Evolutionary conservation across 2,888 invertebrate species (phyloP), one percentile per base, ranked within the genome.

Genomic region (Dioctria rufipes): DNA sequence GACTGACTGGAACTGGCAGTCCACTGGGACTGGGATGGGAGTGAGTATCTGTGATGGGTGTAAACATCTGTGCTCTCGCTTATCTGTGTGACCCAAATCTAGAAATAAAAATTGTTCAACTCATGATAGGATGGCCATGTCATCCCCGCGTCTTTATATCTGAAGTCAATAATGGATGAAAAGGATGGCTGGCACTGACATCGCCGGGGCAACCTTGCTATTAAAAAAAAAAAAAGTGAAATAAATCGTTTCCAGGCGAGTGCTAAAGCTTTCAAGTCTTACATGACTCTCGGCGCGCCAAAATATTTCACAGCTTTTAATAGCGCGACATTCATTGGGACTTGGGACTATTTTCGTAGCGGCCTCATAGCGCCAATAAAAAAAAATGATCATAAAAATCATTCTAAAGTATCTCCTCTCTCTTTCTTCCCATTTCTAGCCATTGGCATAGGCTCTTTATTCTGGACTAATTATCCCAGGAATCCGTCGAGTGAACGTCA

Each of bases 41-140:
- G 25, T 25, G 25, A 8, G 1, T 3, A n/a, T 46, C 54, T 54
- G 54, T n/a, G 67, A 46, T 67, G 43, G 67, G 67, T 67, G 25
- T 39, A 51, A 54, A 39, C 51, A 54, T 54, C 54, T 54, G 49
- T 25, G 49, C 40, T 4, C 39, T 39, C 6, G 9, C 46, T 37
- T 37, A 58, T 73, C 73, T 43, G 73, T 42, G 73, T 77, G 77
- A 63, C 77, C 77, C 63, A 77, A 63, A 77, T 77, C 49, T 77
- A 61, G 51, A 77, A 77, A 63, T 63, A 77, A 77, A 77, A 77
- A 63, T 63, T 77, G 63, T 49, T 46, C 11, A 40, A n/a, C 63
- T 63, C 77, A 46, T 63, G 77, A 63, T 49, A 75, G 75, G 25
- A 25, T 25, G 25, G 61, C 43, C 60, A 13, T 77, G 77, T 77